Conservation (phyloP, 2,888 invertebrate species). For the Isotomurus palustris region DNA sequence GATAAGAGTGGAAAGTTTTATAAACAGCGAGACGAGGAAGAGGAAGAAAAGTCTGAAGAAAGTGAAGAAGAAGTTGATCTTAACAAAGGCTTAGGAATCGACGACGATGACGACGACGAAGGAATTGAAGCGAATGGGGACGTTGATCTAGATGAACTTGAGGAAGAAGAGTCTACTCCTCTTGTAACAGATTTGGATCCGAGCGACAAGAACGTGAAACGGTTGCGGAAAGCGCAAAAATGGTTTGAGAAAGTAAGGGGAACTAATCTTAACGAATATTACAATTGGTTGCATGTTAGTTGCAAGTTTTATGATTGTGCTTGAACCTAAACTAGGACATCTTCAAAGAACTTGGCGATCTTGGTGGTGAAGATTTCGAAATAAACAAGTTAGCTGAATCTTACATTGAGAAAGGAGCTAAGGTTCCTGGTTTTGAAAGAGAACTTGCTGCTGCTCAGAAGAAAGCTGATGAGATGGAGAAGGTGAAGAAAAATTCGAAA, state of each 20-base stretch:
- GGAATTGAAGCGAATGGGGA: neutral
- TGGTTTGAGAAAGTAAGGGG: slow-evolving; percentile 72
- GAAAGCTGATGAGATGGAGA: neutral
- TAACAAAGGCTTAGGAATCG: slow-evolving; percentile 20
- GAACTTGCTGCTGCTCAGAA: slow-evolving; percentile 25
- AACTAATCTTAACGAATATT: too few relatives aligned
- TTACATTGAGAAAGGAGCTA: slow-evolving; percentile 66
- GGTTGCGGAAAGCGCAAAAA: slow-evolving; percentile 71
- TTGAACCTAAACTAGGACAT: slow-evolving; percentile 55
- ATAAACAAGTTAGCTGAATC: slow-evolving; percentile 71
- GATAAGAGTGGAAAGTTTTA: slow-evolving; percentile 50
- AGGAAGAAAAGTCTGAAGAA: slow-evolving; percentile 26
- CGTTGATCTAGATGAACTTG: slow-evolving; percentile 8
- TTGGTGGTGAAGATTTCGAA: slow-evolving; percentile 81
- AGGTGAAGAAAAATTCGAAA: slow-evolving; percentile 47
- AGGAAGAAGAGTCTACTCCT: slow-evolving; percentile 52
- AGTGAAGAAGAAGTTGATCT: slow-evolving; percentile 51
- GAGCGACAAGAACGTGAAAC: slow-evolving; percentile 66
- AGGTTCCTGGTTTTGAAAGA: slow-evolving; percentile 49
- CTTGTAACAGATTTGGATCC: slow-evolving; percentile 74
- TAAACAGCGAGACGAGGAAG: slow-evolving; percentile 36
- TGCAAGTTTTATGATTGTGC: neutral
- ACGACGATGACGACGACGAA: slow-evolving; percentile 23
- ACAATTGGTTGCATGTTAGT: too few relatives aligned
- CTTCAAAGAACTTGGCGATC: slow-evolving; percentile 69